phyloP scores from a whole-genome alignment of 2,888 invertebrate genomes.

The Brenthis hecate region DNA sequence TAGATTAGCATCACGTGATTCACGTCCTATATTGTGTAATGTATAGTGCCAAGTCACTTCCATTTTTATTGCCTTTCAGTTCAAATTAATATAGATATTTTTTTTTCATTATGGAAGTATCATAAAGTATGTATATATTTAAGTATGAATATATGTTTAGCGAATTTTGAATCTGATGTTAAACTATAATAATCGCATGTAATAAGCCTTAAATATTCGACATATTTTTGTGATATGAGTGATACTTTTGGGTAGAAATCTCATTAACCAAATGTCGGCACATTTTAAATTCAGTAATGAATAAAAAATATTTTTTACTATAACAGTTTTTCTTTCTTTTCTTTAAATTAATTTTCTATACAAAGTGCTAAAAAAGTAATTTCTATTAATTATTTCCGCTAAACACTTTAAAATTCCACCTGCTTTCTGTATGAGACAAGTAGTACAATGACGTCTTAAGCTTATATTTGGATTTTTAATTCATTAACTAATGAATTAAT shows the following conservation, averaged over 20 bases:
- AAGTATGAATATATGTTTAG: neutral
- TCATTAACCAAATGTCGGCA: constrained; percentile 41
- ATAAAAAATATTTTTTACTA: constrained; percentile 57
- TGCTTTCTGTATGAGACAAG: too few relatives aligned
- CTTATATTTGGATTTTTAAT: too few relatives aligned
- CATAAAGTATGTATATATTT: constrained; percentile 3
- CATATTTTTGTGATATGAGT: constrained; percentile 39
- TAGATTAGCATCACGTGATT: constrained; percentile 32
- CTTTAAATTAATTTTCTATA: neutral
- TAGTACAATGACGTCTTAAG: too few relatives aligned
- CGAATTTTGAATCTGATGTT: neutral
- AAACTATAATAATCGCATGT: constrained; percentile 12
- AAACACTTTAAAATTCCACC: too few relatives aligned
- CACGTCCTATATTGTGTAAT: constrained; percentile 48
- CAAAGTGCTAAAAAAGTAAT: neutral
- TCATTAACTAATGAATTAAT: too few relatives aligned
- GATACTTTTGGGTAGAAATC: constrained; percentile 36
- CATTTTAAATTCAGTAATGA: constrained; percentile 51
- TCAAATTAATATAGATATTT: constrained; percentile 23
- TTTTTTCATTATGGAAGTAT: constrained; percentile 1
- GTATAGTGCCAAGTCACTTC: constrained; percentile 58
- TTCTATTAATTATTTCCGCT: too few relatives aligned
- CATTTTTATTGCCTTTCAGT: constrained; percentile 25
- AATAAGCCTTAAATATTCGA: neutral
- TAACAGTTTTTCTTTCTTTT: constrained; percentile 40